Base-by-base conservation (phyloP, 37 sponge, comb jelly and placozoan genomes). In the Cliona cf. orientalis region DNA sequence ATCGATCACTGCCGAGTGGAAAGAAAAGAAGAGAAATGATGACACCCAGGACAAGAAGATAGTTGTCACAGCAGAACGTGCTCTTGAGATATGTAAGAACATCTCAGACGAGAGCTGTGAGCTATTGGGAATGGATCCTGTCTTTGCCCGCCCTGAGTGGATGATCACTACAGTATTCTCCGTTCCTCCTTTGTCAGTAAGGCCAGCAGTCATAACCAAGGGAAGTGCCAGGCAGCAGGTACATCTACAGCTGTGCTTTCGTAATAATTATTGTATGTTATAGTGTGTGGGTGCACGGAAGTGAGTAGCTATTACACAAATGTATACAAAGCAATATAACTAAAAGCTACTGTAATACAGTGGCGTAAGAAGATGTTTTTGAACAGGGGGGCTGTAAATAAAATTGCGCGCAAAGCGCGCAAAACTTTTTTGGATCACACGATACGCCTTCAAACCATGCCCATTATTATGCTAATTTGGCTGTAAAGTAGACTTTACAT, bases 1-100 rank as follows among this genome's bases (percentile, higher is more conserved):
- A 70, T 97, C 96, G 55, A 59, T 99, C 38, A 89, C 83, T 0
- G 99, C 94, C 1, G 99, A 99, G 64, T 99, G 97, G 97, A 41
- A 59, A 7, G 76, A 75, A 22, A 94, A 96, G 67, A 78, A 95
- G 58, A 82, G 92, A 4, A 88, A 96, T 44, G 99, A 99, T 29
- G 95, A 99, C 32, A 85, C 91, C 3, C 97, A 97, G 81, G 99
- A 99, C 81, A 94, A 84, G 89, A 97, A 99, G 81, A 90, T 92
- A 23, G 72, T 58, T 17, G 75, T 97, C 25, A 76, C 86, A 19
- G 99, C 99, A 6, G 99, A 99, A 63, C 63, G 96, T 44, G 95
- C 94, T 23, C 82, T 84, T 17, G 97, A 97, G 58, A 85, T 99
- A 1, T 99, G 96, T 83, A 94, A 95, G 66, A 91, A 92, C 46